Evolutionary conservation across 2,113 vertebrate species (phyloP), one percentile per base, ranked within the genome.

Genomic region (Coreoperca whiteheadi): DNA sequence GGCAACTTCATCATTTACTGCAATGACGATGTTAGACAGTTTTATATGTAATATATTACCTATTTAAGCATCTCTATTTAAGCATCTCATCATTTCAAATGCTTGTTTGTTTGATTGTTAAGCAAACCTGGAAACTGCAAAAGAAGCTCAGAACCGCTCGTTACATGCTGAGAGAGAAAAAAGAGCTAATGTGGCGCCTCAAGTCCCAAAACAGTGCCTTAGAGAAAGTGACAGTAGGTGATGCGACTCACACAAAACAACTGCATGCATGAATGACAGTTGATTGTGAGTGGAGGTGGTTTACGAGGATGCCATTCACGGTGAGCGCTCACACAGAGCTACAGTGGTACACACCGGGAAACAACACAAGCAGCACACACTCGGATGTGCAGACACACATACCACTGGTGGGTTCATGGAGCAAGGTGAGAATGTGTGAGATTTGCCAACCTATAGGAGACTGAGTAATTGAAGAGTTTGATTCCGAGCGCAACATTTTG

Each of bases 401-500:
- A 96, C 96, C 95, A 95, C 93, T 90, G 90, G 89, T 91, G 90
- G 94, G 92, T 89, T 95, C 93, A 95, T 96, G 94, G 92, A 96
- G 94, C 94, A 94, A 88, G 94, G 95, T 96, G 96, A 97, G 95
- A 95, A 96, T 97, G 96, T 97, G 92, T 97, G 96, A 96, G 96
- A 96, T 96, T 97, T 99, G 98, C 98, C 97, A 99, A 99, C 98
- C 98, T 99, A 99, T 97, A 96, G 97, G 96, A 98, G 98, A 99
- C 98, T 99, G 98, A 98, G 98, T 99, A 97, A 99, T 99, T 95
- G 98, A 99, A 96, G 98, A 99, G 96, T 99, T 99, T 99, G 98
- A 99, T 96, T 99, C 98, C 96, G 98, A 99, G 96, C 98, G 98
- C 96, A 99, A 99, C 98, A 99, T 99, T 99, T 99, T 99, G 98